Evolutionary conservation across 1,140 invertebrate genomes (phyloP), one percentile per base, ranked within the genome.

Genomic region (Helicoverpa zea): DNA sequence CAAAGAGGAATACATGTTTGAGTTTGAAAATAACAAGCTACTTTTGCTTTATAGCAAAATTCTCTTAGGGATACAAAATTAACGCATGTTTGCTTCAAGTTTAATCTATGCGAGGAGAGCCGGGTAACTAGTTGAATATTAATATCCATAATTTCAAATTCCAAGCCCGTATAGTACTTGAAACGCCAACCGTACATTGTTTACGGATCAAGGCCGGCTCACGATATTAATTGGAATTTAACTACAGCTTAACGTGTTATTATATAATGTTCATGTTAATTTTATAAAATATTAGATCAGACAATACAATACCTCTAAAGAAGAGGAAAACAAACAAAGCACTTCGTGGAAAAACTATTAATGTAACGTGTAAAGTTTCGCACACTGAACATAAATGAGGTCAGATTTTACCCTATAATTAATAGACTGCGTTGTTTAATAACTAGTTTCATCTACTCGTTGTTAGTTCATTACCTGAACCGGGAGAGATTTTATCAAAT

Each of bases 101-200:
- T 72, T 54, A 52, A 72, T 52, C 18, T 72, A 54, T 52, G 49
- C 47, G 49, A 72, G 68, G 49, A 10, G 14, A 13, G 68, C 49
- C 11, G 47, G 35, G 49, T 52, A 43, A 43, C 30, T 72, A 72
- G 68, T 72, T 72, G 47, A 72, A 72, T 72, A 72, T 72, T 72
- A 72, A 72, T 72, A 72, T 29, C 18, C 43, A 49, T 68, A 68
- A 68, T 52, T 70, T 72, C 68, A 52, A 72, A 72, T 72, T 72
- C 68, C 68, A 72, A 9, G 63, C 68, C 68, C 68, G 68, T 72
- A 72, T 72, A 72, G 49, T 72, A 72, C 68, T 72, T 72, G 68
- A 52, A 72, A 72, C 47, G 68, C 68, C 68, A 72, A 54, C 68
- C 49, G 68, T 72, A 52, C 68, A 72, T 72, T 72, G 68, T 72